Conservation (phyloP, 2,113 vertebrate species). For the Cinclus cinclus region DNA sequence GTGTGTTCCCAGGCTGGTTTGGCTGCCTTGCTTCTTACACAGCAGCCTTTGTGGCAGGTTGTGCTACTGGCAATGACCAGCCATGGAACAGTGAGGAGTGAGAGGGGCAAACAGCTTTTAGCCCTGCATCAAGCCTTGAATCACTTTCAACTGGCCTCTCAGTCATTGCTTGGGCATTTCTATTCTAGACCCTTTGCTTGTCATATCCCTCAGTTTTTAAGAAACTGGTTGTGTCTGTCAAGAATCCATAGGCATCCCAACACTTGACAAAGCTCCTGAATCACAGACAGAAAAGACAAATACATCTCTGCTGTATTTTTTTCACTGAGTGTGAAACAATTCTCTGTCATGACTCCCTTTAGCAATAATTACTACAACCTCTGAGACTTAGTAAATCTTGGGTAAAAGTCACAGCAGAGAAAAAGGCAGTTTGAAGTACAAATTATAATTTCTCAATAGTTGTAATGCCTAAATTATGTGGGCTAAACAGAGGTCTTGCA, state of each 20-base stretch:
- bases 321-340: background rate
- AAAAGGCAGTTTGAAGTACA: conserved; percentile 11
- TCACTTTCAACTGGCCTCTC: background rate
- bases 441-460: conserved; percentile 15
- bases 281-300: background rate
- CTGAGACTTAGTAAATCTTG: conserved; percentile 13
- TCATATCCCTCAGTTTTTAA: background rate
- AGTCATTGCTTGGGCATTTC: background rate
- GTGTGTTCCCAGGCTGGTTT: background rate
- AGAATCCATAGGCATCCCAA: background rate
- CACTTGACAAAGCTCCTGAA: background rate
- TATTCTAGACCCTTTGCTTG: background rate
- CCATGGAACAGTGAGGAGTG: background rate
- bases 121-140: background rate
- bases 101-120: background rate
- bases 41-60: background rate
- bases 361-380: background rate
- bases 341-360: background rate
- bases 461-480: background rate
- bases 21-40: background rate
- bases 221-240: background rate
- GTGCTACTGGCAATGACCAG: background rate
- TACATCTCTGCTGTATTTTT: background rate
- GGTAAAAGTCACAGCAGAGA: conserved; percentile 26
- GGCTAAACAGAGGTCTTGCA: background rate